These are phyloP conservation scores for Butorides virescens DNA, from an alignment of 2,113 vertebrate genomes.

Conservation along the genomic window DNA sequence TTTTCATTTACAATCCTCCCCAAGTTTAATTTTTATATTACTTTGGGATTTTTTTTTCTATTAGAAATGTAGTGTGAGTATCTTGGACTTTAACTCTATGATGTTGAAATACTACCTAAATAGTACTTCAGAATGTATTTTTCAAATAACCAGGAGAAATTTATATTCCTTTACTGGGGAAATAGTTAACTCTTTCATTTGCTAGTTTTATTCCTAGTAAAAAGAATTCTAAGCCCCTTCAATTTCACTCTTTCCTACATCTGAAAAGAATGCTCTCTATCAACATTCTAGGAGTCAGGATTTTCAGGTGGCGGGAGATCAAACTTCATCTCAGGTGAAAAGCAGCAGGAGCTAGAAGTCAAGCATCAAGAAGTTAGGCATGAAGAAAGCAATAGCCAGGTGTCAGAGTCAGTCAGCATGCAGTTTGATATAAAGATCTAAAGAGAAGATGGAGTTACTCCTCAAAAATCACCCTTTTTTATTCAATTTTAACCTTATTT, in stretches of 20 bases:
- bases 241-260: neutral
- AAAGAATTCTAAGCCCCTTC: neutral
- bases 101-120: neutral
- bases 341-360: neutral
- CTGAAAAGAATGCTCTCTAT: neutral
- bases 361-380: neutral
- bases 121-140: neutral
- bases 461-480: neutral
- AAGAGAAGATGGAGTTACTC: neutral
- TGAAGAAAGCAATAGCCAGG: neutral
- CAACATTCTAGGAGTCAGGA: neutral
- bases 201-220: neutral
- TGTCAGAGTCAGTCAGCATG: constrained; percentile 4
- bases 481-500: neutral
- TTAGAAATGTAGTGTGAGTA: neutral
- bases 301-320: neutral
- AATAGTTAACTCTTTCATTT: neutral
- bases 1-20: neutral
- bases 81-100: neutral
- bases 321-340: neutral
- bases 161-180: neutral
- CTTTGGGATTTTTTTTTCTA: accelerated
- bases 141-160: neutral
- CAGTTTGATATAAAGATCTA: neutral
- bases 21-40: neutral